Percentiles rank a stretch among this genome's conserved stretches.
phyloP scores from a whole-genome alignment of 2,113 vertebrate species.

The Centropus bengalensis region DNA sequence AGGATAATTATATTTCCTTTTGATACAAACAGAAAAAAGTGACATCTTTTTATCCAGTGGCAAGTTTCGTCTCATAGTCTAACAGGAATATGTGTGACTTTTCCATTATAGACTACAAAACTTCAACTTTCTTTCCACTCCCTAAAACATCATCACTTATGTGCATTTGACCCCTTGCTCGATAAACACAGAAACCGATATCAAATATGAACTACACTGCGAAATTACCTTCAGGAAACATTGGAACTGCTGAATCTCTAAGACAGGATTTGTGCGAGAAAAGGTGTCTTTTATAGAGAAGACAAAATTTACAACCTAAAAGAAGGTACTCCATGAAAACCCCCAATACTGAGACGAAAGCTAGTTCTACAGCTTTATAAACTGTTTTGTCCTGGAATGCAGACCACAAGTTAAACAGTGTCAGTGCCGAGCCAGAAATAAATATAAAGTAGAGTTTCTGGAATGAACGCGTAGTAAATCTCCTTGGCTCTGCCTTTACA shows the following conservation, averaged over 20 bases:
- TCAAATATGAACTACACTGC: not conserved
- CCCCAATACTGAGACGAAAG: not conserved
- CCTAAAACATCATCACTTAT: not conserved
- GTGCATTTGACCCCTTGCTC: not conserved
- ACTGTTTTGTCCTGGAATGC: conserved; percentile 56
- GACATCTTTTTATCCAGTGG: not conserved
- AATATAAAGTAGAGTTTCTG: conserved; percentile 37
- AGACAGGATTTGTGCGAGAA: not conserved
- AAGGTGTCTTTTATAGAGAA: not conserved
- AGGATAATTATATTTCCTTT: not conserved
- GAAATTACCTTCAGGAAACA: not conserved
- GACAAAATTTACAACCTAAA: not conserved
- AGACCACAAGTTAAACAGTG: conserved; percentile 65
- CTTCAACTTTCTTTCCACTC: not conserved
- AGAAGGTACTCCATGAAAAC: not conserved
- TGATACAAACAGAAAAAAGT: not conserved
- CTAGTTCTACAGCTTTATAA: conserved; percentile 20
- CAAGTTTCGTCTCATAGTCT: not conserved
- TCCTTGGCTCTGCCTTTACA: conserved; percentile 58
- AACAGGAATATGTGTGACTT: not conserved
- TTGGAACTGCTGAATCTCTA: not conserved
- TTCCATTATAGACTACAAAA: not conserved
- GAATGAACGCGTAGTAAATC: conserved; percentile 42
- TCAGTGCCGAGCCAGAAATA: conserved; percentile 55
- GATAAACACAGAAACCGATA: not conserved